Evolutionary conservation across 2,797 vertebrate genomes (phyloP).

Genomic region (Hozukius guyotensis): DNA sequence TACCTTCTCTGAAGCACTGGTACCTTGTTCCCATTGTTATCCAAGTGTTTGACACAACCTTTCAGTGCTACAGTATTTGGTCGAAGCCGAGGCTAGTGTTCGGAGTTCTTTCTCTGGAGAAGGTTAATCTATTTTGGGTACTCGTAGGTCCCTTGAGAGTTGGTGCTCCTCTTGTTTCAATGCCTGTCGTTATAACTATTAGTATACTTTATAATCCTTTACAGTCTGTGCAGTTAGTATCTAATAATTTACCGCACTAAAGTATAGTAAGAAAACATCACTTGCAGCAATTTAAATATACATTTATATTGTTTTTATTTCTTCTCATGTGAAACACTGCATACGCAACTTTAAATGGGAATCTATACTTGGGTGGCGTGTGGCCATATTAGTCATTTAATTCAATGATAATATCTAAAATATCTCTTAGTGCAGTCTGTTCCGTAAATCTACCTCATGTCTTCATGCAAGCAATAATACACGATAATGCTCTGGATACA

Average conservation of each 20-base stretch:
- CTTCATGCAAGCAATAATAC: neutral
- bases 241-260: neutral
- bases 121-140: constrained; percentile 11
- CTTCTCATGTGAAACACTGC: neutral
- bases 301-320: neutral
- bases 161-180: neutral
- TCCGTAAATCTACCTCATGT: neutral
- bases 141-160: neutral
- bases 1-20: neutral
- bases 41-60: neutral
- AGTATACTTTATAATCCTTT: neutral
- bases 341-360: neutral
- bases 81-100: neutral
- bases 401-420: neutral
- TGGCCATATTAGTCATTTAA: neutral
- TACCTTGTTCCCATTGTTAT: neutral
- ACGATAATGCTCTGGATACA: neutral
- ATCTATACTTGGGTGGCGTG: neutral
- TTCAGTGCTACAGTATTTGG: neutral
- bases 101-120: neutral
- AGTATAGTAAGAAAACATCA: neutral
- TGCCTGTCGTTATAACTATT: neutral
- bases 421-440: neutral
- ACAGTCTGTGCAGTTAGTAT: neutral
- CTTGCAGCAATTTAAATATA: neutral